phyloP scores from a whole-genome alignment of 1,140 invertebrate species.

The Cyclargus thomasi region DNA sequence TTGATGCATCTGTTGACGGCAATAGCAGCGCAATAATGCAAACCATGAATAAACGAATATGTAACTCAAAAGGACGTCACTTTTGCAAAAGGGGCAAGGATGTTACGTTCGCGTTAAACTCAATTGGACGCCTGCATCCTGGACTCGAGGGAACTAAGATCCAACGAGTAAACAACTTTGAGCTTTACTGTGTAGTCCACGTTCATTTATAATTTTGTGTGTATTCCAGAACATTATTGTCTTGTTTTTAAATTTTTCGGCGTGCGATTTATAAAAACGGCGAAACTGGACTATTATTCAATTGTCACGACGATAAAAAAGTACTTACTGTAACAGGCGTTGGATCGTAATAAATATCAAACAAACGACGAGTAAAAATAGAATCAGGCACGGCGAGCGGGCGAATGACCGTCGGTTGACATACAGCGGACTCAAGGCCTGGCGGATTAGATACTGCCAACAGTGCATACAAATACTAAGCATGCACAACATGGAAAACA shows the following conservation, averaged over 20 bases:
- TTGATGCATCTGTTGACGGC: not conserved
- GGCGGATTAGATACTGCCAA: slow-evolving; percentile 67
- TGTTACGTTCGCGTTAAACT: not conserved
- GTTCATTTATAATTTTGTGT: too few relatives aligned
- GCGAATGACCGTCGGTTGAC: slow-evolving; percentile 70
- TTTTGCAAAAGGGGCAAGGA: slow-evolving; percentile 2
- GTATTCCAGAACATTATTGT: not conserved
- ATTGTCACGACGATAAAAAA: slow-evolving; percentile 50
- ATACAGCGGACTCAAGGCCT: slow-evolving; percentile 70
- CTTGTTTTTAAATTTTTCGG: slow-evolving; percentile 1
- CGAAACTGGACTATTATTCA: slow-evolving; percentile 47
- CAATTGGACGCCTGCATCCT: not conserved
- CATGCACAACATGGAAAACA: slow-evolving; percentile 24
- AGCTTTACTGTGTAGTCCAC: not conserved
- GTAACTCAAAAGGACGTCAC: not conserved
- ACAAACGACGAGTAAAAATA: slow-evolving; percentile 68
- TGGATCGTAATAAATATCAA: slow-evolving; percentile 65
- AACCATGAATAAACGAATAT: not conserved
- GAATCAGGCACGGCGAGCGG: slow-evolving; percentile 49
- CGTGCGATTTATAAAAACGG: slow-evolving; percentile 22
- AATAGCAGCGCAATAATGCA: not conserved
- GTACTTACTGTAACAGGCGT: slow-evolving; percentile 40
- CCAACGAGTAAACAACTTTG: not conserved
- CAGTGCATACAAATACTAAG: slow-evolving; percentile 59
- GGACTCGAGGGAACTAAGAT: not conserved